Percentiles rank a stretch among this genome's conserved stretches.
phyloP scores from a whole-genome alignment of 1,140 invertebrate genomes.

The Belonocnema kinseyi region DNA sequence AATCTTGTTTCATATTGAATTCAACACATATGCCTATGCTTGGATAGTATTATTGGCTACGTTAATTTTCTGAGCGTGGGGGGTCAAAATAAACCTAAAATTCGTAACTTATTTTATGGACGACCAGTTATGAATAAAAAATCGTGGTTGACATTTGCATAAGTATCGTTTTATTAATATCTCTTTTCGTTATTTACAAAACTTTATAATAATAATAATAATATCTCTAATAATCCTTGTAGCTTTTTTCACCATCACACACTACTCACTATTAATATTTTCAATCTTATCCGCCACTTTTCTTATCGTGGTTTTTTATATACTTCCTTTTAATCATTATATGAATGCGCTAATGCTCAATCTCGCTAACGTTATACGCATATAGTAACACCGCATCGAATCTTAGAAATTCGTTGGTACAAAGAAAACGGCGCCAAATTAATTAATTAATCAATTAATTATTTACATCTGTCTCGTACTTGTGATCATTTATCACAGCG shows the following conservation, averaged over 20 bases:
- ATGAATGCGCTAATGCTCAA: conserved; percentile 15
- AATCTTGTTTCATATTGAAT: no score
- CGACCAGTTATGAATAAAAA: background rate
- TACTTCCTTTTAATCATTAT: conserved; percentile 42
- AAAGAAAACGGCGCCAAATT: conserved; percentile 20
- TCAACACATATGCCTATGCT: no score
- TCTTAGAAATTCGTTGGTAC: conserved; percentile 39
- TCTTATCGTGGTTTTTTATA: conserved; percentile 45
- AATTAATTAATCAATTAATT: conserved; percentile 32
- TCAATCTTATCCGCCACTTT: conserved; percentile 57
- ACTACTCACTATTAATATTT: conserved; percentile 67
- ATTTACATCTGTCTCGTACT: conserved; percentile 47
- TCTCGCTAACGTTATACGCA: conserved; percentile 42
- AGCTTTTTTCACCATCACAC: conserved; percentile 61
- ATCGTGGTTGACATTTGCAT: conserved; percentile 59
- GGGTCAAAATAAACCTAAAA: no score
- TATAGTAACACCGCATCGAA: conserved; percentile 42
- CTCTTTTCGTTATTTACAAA: conserved; percentile 75
- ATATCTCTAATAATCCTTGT: conserved; percentile 66
- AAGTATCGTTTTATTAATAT: conserved; percentile 75
- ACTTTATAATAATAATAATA: conserved; percentile 70
- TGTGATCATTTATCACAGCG: conserved; percentile 54
- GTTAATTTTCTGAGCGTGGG: no score
- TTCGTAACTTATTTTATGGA: no score
- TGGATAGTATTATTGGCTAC: no score